Conservation (phyloP, 92 coral and sea anemone species). For the Diadumene lineata region DNA sequence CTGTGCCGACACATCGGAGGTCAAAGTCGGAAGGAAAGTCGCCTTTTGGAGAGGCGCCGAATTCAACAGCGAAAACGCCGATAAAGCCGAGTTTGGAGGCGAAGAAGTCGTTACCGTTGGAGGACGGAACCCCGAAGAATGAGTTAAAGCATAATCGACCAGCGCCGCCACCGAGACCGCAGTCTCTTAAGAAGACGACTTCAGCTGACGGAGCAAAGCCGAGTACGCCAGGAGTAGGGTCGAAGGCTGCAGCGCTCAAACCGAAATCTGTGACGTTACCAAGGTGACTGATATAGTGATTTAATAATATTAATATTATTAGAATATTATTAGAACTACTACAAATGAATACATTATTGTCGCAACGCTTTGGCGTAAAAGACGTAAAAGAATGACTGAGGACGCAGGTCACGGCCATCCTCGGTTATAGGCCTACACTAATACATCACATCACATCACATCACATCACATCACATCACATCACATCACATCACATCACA, state of each 20-base stretch:
- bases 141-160: conserved; percentile 32
- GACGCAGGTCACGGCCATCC: too few species aligned
- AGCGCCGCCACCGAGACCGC: conserved; percentile 59
- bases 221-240: conserved; percentile 10
- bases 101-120: conserved; percentile 46
- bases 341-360: too few species aligned
- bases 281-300: conserved; percentile 17
- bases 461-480: too few species aligned
- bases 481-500: too few species aligned
- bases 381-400: too few species aligned
- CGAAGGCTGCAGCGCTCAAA: not conserved
- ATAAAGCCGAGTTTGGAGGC: conserved; percentile 30
- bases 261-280: conserved; percentile 39
- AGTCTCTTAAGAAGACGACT: conserved; percentile 1
- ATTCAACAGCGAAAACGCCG: not conserved
- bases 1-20: conserved; percentile 74
- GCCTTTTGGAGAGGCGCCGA: conserved; percentile 61
- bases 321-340: too few species aligned
- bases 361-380: too few species aligned
- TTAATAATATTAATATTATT: too few species aligned
- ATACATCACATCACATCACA: too few species aligned
- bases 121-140: conserved; percentile 11
- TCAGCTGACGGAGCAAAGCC: not conserved
- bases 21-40: conserved; percentile 75
- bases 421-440: too few species aligned